These are phyloP conservation scores for Rhorus exstirpatorius DNA, from an alignment of 2,888 invertebrate species.

Conservation along the genomic window DNA sequence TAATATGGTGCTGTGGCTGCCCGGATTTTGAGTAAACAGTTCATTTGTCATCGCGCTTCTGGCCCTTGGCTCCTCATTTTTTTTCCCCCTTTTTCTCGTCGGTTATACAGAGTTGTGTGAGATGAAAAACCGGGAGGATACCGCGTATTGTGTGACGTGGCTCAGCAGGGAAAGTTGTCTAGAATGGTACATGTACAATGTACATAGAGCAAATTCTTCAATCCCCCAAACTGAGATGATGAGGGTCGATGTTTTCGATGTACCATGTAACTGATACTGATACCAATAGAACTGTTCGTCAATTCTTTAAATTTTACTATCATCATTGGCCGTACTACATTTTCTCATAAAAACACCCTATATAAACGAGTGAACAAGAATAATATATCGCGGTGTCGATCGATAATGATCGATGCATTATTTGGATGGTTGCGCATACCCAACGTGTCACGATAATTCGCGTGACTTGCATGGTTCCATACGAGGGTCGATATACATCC, in stretches of 20 bases:
- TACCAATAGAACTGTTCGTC: not conserved
- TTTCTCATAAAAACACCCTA: not conserved
- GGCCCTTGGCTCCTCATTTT: constrained; percentile 21
- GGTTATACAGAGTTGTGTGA: constrained; percentile 17
- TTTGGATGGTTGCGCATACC: constrained; percentile 41
- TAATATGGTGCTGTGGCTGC: constrained; percentile 77
- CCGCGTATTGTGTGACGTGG: constrained; percentile 17
- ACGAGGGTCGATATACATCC: constrained; percentile 27
- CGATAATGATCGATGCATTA: constrained; percentile 37
- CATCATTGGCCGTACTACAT: constrained; percentile 20
- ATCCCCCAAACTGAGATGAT: constrained; percentile 3
- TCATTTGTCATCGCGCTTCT: constrained; percentile 80
- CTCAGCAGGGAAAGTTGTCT: constrained; percentile 20
- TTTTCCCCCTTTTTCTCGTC: constrained; percentile 10
- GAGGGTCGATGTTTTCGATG: not conserved
- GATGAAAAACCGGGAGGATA: constrained; percentile 8
- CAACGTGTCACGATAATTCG: constrained; percentile 51
- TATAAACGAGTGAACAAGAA: constrained; percentile 18
- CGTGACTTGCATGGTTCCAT: constrained; percentile 54
- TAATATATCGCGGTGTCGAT: constrained; percentile 10
- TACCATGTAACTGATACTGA: not conserved
- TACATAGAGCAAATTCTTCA: not conserved
- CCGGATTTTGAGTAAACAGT: constrained; percentile 80
- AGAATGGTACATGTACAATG: not conserved
- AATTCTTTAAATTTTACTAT: not conserved